Evolutionary conservation across 2,888 invertebrate genomes (phyloP), one percentile per base, ranked within the genome.

Genomic region (Thyatira batis): DNA sequence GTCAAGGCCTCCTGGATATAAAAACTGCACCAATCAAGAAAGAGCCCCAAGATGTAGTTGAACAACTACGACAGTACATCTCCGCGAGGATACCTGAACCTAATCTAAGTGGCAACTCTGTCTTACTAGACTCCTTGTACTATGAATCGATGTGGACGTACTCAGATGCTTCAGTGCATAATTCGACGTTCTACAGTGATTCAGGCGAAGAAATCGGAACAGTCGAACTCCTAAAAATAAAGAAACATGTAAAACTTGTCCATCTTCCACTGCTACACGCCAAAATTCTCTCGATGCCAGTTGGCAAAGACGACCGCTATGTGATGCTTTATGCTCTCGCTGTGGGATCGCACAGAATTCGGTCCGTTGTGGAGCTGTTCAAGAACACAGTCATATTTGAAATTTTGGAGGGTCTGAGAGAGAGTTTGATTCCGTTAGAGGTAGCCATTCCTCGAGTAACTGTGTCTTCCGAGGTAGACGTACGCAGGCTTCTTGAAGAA

Each of bases 141-240:
- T 67, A 54, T 25, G 58, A 61, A 44, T 67, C 62, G 0, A 33
- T 65, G 5, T 73, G 73, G 72, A 63, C 60, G 0, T 75, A 69
- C 33, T 23, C 58, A 10, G 62, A 69, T 20, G 63, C 65, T 3
- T 39, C 46, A 0, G 50, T 68, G 4, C 58, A 65, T 20, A 50
- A 50, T 4, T 60, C 62, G 20, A 65, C 75, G 0, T 75, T 75
- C 21, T 68, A 63, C 17, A 59, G 67, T 23, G 21, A 45, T 2
- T 4, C 21, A 0, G 72, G 72, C 4, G 17, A 65, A 45, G 21
- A 20, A 10, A 60, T 68, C 2, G 72, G 72, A 2, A 30, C 56
- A 9, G 61, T 73, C 17, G 71, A 74, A 13, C 53, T 67, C 1
- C 68, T 74, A 69, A 69, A 45, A 25, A 57, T 58, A 0, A 63